A percentile compares a stretch with the other conserved stretches of the same genome.
Evolutionary conservation across 2,888 invertebrate genomes (phyloP).

Genomic region (Gastrophysa polygoni): DNA sequence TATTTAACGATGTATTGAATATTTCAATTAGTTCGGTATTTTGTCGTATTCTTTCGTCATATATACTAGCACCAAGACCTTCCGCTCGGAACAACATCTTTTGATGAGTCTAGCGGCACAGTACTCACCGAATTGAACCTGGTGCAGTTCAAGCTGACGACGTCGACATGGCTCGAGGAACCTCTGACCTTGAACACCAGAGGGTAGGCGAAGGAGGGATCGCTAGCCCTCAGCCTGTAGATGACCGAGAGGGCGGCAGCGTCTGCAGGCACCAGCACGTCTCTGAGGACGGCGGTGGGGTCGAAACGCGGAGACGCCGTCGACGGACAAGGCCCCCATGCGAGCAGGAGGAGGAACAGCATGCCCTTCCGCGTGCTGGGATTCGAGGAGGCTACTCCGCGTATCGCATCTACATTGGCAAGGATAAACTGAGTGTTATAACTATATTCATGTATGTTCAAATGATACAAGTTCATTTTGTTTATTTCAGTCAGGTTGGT

Average conservation of each 20-base stretch:
- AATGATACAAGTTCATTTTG: too few species aligned
- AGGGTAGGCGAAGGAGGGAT: slow-evolving; percentile 87
- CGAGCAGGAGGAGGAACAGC: slow-evolving; percentile 33
- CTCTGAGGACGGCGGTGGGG: slow-evolving; percentile 80
- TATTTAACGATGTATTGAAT: too few species aligned
- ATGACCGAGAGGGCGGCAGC: slow-evolving; percentile 83
- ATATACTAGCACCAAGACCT: too few species aligned
- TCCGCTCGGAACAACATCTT: too few species aligned
- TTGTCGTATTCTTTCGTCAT: too few species aligned
- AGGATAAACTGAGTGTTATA: too few species aligned
- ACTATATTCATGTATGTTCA: too few species aligned
- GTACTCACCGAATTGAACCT: slow-evolving; percentile 75
- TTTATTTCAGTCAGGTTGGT: too few species aligned
- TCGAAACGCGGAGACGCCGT: slow-evolving; percentile 81
- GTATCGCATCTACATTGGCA: too few species aligned
- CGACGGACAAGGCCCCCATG: slow-evolving; percentile 42
- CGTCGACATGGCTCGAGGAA: slow-evolving; percentile 71
- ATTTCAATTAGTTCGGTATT: too few species aligned
- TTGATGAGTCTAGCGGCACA: neutral
- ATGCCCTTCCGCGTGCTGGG: too few species aligned
- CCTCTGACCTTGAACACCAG: slow-evolving; percentile 79
- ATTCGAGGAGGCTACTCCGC: too few species aligned
- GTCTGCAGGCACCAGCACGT: slow-evolving; percentile 83
- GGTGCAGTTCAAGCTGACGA: slow-evolving; percentile 83
- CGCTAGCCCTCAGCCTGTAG: slow-evolving; percentile 81